These are phyloP conservation scores for Harpegnathos saltator DNA, from an alignment of 1,140 invertebrate species.

Conservation along the genomic window DNA sequence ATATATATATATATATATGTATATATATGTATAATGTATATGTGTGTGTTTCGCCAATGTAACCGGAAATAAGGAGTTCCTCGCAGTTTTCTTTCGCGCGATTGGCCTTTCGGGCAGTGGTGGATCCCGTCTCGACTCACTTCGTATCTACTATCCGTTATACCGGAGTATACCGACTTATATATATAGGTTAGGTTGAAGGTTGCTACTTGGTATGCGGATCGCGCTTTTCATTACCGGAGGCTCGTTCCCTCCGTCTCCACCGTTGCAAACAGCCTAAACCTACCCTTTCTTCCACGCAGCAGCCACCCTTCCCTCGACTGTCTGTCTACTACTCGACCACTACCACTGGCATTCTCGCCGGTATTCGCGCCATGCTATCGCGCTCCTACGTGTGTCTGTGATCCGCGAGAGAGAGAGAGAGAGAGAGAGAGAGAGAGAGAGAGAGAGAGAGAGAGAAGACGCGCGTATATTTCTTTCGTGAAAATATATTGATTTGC, in stretches of 20 bases:
- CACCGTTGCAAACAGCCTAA: conserved; percentile 85
- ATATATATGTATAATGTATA: background rate
- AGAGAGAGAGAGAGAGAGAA: too few relatives aligned
- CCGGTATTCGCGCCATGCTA: conserved; percentile 53
- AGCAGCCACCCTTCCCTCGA: conserved; percentile 71
- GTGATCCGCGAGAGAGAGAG: conserved; percentile 4
- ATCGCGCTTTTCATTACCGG: conserved; percentile 87
- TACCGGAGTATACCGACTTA: conserved; percentile 74
- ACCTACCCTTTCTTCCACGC: conserved; percentile 81
- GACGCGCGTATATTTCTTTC: background rate
- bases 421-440: too few relatives aligned
- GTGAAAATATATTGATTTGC: conserved; percentile 29
- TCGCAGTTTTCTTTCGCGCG: conserved; percentile 69
- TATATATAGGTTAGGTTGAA: conserved; percentile 82
- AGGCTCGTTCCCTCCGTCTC: conserved; percentile 82
- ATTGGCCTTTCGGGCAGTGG: conserved; percentile 68
- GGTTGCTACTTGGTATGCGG: conserved; percentile 86
- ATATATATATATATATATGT: background rate
- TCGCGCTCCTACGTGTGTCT: conserved; percentile 36
- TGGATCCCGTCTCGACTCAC: conserved; percentile 69
- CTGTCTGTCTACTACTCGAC: conserved; percentile 59
- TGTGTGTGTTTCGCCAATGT: conserved; percentile 5
- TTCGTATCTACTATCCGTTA: conserved; percentile 78
- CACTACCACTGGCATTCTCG: conserved; percentile 48
- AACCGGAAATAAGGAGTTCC: conserved; percentile 70